Evolutionary conservation across 2,797 vertebrate genomes (phyloP).

Genomic region (Emys orbicularis): DNA sequence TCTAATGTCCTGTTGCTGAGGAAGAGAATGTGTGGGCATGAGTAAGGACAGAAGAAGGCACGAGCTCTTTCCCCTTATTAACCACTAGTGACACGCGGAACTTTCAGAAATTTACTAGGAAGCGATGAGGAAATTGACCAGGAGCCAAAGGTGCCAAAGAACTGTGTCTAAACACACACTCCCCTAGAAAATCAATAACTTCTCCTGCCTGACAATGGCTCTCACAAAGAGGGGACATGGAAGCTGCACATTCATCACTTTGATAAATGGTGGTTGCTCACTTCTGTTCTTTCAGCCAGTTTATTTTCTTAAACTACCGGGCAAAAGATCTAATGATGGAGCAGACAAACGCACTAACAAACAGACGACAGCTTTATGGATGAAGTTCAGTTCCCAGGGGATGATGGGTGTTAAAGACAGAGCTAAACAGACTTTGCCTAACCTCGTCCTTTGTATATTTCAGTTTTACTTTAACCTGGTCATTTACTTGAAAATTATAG

Average conservation of each 20-base stretch:
- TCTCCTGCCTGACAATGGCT: neutral
- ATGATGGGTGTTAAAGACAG: constrained; percentile 20
- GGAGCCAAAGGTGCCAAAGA: neutral
- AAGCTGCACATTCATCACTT: constrained; percentile 38
- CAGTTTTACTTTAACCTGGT: neutral
- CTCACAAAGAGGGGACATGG: neutral
- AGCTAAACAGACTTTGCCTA: neutral
- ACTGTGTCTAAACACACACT: neutral
- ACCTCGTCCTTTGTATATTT: neutral
- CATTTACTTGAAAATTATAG: neutral
- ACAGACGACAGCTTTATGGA: constrained; percentile 75
- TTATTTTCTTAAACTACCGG: constrained; percentile 74
- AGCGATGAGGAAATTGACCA: neutral
- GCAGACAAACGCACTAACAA: constrained; percentile 64
- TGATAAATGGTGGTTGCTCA: constrained; percentile 56
- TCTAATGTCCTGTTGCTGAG: neutral
- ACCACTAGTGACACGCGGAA: neutral
- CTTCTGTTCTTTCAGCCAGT: constrained; percentile 57
- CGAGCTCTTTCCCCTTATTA: neutral
- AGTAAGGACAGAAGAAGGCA: neutral
- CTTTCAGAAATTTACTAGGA: neutral
- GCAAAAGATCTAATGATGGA: constrained; percentile 49
- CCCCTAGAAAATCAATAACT: neutral
- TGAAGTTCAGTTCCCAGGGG: constrained; percentile 24
- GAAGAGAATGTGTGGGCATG: neutral